Conservation (phyloP, 2,797 vertebrate genomes). For the Acridotheres tristis region DNA sequence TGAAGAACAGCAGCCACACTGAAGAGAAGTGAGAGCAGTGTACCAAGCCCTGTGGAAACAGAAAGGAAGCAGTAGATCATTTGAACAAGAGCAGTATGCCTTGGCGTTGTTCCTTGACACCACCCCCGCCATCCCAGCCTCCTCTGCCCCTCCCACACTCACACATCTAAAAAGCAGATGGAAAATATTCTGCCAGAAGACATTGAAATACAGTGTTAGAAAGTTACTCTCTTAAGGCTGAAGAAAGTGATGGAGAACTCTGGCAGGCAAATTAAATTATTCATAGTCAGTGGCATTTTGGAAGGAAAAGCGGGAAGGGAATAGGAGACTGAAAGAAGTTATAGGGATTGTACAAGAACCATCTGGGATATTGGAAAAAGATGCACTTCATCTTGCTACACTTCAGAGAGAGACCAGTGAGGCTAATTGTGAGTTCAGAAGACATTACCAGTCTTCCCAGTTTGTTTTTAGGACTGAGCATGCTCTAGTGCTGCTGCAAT, state of each 20-base stretch:
- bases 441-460: neutral
- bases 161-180: conserved; percentile 67
- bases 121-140: conserved; percentile 38
- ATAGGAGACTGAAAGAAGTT: conserved; percentile 35
- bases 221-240: conserved; percentile 59
- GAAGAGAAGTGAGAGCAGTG: conserved; percentile 15
- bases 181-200: conserved; percentile 69
- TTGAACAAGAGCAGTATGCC: conserved; percentile 31
- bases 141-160: conserved; percentile 57
- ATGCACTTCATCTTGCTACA: neutral
- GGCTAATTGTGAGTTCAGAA: neutral
- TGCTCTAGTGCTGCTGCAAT: neutral
- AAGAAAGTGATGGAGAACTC: conserved; percentile 65
- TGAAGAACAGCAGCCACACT: conserved; percentile 10
- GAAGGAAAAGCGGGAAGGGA: conserved; percentile 36
- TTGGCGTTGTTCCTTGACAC: conserved; percentile 38
- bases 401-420: neutral
- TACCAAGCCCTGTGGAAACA: conserved; percentile 8
- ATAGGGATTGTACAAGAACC: conserved; percentile 29
- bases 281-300: conserved; percentile 67
- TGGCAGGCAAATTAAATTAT: conserved; percentile 59
- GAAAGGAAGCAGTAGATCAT: conserved; percentile 46
- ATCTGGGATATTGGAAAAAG: conserved; percentile 36
- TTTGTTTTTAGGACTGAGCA: neutral
- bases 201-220: conserved; percentile 61